These are phyloP conservation scores for Platichthys flesus DNA, from an alignment of 2,113 vertebrate species.

Conservation along the genomic window DNA sequence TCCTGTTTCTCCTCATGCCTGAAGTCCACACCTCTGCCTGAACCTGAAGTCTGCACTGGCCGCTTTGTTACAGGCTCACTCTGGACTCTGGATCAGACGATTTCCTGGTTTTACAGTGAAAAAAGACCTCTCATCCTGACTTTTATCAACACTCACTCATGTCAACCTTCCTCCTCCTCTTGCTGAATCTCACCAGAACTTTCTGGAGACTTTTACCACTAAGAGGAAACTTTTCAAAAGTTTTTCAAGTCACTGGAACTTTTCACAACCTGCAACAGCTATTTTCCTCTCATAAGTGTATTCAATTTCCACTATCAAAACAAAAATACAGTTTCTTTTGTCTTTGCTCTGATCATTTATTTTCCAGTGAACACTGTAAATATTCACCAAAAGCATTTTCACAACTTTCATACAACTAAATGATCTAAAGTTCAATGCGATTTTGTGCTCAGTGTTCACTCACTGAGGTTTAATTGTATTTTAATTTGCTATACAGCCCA, in stretches of 20 bases:
- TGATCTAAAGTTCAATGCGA: background rate
- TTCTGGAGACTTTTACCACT: too few relatives aligned
- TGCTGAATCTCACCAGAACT: too few relatives aligned
- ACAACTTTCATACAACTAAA: constrained; percentile 23
- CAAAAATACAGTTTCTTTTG: background rate
- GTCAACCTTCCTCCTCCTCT: too few relatives aligned
- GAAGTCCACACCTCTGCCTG: too few relatives aligned
- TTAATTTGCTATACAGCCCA: background rate
- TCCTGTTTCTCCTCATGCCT: too few relatives aligned
- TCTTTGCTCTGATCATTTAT: constrained; percentile 17
- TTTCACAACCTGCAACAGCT: constrained; percentile 16
- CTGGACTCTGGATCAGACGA: too few relatives aligned
- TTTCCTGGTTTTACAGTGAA: too few relatives aligned
- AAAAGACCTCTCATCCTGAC: too few relatives aligned
- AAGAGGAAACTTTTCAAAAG: constrained; percentile 2
- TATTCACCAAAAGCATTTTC: constrained; percentile 25
- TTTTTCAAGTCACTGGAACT: constrained; percentile 17
- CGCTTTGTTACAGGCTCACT: too few relatives aligned
- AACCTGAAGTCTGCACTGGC: too few relatives aligned
- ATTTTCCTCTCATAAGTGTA: constrained; percentile 2
- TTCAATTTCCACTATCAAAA: constrained; percentile 11
- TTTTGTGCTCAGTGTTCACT: background rate
- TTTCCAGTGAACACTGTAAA: constrained; percentile 42
- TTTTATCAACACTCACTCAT: too few relatives aligned
- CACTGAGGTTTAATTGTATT: background rate